Percentiles rank a stretch among this genome's conserved stretches.
These are phyloP conservation scores for Palythoa grandis DNA, from an alignment of 92 coral and sea anemone genomes.

Conservation along the genomic window DNA sequence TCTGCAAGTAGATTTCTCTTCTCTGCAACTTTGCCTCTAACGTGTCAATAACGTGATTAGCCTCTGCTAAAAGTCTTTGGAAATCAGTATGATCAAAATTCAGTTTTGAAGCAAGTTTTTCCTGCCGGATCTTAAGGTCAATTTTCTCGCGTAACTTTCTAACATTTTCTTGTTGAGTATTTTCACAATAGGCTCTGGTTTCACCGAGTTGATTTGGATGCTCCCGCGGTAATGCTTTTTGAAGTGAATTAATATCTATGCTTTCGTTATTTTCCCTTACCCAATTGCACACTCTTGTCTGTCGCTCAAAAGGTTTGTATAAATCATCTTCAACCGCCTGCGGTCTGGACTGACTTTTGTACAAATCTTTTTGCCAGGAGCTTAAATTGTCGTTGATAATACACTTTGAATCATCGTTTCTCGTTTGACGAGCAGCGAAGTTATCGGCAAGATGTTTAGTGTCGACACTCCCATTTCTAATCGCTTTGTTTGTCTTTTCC, in stretches of 20 bases:
- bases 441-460: not conserved
- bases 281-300: constrained; percentile 31
- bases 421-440: not conserved
- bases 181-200: not conserved
- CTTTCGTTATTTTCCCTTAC: constrained; percentile 12
- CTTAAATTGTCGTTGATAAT: not conserved
- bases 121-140: constrained; percentile 58
- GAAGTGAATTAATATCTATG: not conserved
- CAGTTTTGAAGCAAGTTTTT: constrained; percentile 53
- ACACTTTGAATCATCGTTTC: not conserved
- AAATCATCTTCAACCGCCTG: constrained; percentile 2
- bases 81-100: constrained; percentile 57
- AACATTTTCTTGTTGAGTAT: constrained; percentile 34
- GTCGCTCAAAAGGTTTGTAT: not conserved
- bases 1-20: constrained; percentile 54
- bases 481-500: not conserved
- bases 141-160: constrained; percentile 53
- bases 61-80: constrained; percentile 45
- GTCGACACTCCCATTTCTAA: not conserved
- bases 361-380: not conserved
- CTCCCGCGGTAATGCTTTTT: not conserved
- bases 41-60: constrained; percentile 44
- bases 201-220: not conserved
- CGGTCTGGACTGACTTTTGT: not conserved
- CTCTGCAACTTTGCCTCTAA: constrained; percentile 56